Evolutionary conservation across 1,140 invertebrate species (phyloP).

Genomic region (Scaptomyza pallida): DNA sequence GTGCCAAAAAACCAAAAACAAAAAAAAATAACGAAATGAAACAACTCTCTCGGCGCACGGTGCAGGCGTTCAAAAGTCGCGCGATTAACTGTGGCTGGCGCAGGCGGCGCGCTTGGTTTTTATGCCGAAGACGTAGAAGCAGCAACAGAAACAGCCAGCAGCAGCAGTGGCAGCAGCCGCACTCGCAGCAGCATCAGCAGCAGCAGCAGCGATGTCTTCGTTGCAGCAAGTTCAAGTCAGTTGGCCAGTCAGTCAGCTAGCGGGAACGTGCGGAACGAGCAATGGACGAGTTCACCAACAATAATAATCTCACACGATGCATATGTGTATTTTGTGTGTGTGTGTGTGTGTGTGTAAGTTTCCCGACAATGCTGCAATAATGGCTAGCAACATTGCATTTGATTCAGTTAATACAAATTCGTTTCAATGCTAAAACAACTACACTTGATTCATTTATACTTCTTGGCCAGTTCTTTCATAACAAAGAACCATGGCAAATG

Average conservation of each 20-base stretch:
- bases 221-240: slow-evolving; percentile 66
- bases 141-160: slow-evolving; percentile 5
- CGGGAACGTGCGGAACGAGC: slow-evolving; percentile 50
- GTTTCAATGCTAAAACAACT: slow-evolving; percentile 13
- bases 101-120: slow-evolving; percentile 67
- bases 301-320: slow-evolving; percentile 53
- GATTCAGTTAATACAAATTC: slow-evolving; percentile 4
- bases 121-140: slow-evolving; percentile 50
- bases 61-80: slow-evolving; percentile 78
- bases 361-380: slow-evolving; percentile 41
- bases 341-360: slow-evolving; percentile 61
- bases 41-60: slow-evolving; percentile 17
- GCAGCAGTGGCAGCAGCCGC: slow-evolving; percentile 1
- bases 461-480: slow-evolving; percentile 11
- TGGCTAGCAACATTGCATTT: slow-evolving; percentile 11
- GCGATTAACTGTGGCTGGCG: slow-evolving; percentile 72
- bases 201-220: slow-evolving; percentile 42
- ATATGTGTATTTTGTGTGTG: not conserved
- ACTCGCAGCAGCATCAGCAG: slow-evolving; percentile 14
- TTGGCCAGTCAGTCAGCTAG: slow-evolving; percentile 58
- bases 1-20: slow-evolving; percentile 15
- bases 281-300: slow-evolving; percentile 64
- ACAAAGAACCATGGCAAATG: not conserved
- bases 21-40: no score
- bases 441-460: slow-evolving; percentile 3